These are phyloP conservation scores for Ariopsis seemanni DNA, from an alignment of 2,113 vertebrate genomes.

Conservation along the genomic window DNA sequence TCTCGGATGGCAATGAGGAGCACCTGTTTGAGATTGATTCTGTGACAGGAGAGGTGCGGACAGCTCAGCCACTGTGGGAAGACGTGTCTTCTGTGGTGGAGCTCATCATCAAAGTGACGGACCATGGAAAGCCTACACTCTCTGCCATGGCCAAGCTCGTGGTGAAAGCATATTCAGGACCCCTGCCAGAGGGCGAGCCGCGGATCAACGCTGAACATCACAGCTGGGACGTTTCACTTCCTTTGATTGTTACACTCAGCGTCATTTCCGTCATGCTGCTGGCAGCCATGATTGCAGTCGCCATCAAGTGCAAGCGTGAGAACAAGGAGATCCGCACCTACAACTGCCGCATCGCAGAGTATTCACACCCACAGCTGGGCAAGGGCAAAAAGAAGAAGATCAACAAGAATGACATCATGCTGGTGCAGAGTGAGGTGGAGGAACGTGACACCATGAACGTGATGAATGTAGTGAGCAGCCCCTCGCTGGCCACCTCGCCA, in stretches of 20 bases:
- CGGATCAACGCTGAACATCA: slow-evolving; percentile 88
- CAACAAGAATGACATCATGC: slow-evolving; percentile 98
- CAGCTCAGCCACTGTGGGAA: slow-evolving; percentile 92
- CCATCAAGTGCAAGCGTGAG: slow-evolving; percentile 95
- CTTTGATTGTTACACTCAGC: slow-evolving; percentile 94
- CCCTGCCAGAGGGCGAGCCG: slow-evolving; percentile 86
- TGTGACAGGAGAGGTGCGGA: slow-evolving; percentile 90
- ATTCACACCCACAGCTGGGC: slow-evolving; percentile 95
- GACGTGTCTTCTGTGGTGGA: slow-evolving; percentile 90
- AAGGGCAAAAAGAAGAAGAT: slow-evolving; percentile 98
- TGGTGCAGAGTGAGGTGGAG: slow-evolving; percentile 98
- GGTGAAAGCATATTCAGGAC: slow-evolving; percentile 88
- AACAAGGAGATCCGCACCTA: slow-evolving; percentile 99
- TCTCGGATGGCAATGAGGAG: slow-evolving; percentile 95
- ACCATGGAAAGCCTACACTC: slow-evolving; percentile 94
- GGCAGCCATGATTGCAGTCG: slow-evolving; percentile 97
- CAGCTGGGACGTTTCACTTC: slow-evolving; percentile 96
- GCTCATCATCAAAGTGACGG: slow-evolving; percentile 92
- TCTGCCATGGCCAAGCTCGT: slow-evolving; percentile 92
- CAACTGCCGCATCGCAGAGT: slow-evolving; percentile 98
- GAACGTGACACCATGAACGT: slow-evolving; percentile 99
- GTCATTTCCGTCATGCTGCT: slow-evolving; percentile 95
- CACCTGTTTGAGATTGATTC: slow-evolving; percentile 95
- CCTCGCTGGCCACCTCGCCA: slow-evolving; percentile 96
- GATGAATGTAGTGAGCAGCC: slow-evolving; percentile 99